A percentile compares a stretch with the other conserved stretches of the same genome.
phyloP scores from a whole-genome alignment of 2,797 vertebrate species.

The Cynodonichthys magdalenae region DNA sequence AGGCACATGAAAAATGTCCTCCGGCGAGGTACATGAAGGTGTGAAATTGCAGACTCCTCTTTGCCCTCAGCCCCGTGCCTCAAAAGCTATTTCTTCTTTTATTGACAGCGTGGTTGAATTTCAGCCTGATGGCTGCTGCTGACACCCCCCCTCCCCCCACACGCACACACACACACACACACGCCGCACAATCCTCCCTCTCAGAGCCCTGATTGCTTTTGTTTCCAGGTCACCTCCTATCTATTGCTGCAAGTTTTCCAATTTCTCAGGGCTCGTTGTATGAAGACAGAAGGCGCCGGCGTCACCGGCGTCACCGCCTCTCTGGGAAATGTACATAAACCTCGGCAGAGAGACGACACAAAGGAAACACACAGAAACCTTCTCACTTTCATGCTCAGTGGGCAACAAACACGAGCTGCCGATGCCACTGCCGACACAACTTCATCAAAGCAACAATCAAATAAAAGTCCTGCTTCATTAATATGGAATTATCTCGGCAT shows the following conservation, averaged over 20 bases:
- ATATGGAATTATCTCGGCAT: constrained; percentile 93
- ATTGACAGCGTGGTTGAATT: constrained; percentile 76
- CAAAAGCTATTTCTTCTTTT: constrained; percentile 77
- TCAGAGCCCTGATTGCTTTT: constrained; percentile 81
- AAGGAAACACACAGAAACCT: constrained; percentile 36
- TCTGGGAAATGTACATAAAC: constrained; percentile 57
- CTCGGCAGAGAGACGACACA: constrained; percentile 41
- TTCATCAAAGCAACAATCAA: constrained; percentile 88
- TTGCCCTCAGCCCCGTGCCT: constrained; percentile 65
- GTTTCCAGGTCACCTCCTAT: constrained; percentile 85
- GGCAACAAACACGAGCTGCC: constrained; percentile 81
- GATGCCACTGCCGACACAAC: constrained; percentile 63
- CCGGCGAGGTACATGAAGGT: constrained; percentile 66
- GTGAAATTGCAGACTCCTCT: constrained; percentile 76
- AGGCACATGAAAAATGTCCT: constrained; percentile 68
- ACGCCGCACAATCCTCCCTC: constrained; percentile 34
- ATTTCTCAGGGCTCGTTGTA: constrained; percentile 86
- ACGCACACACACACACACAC: neutral
- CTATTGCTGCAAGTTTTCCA: constrained; percentile 85
- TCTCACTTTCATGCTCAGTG: constrained; percentile 58
- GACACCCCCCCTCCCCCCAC: neutral
- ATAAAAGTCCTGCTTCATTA: constrained; percentile 90
- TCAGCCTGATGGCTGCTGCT: constrained; percentile 61
- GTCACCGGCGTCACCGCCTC: constrained; percentile 18
- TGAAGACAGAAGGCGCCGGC: constrained; percentile 77